Percentiles rank a stretch among this genome's conserved stretches.
phyloP scores from a whole-genome alignment of 2,797 vertebrate species.

The Myotis pilosus region DNA sequence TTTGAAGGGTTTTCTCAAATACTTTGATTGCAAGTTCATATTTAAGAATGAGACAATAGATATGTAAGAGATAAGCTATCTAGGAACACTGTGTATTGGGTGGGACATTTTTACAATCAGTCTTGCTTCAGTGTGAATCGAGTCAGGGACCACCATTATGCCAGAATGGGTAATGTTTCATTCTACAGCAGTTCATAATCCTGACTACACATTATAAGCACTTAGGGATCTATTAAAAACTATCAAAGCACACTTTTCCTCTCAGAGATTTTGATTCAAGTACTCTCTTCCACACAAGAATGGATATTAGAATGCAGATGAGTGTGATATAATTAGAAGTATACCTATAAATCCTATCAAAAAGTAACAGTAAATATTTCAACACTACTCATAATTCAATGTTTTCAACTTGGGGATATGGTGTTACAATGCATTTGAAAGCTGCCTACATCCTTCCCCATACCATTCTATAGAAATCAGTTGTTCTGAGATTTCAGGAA shows the following conservation, averaged over 20 bases:
- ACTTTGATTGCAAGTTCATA: not conserved
- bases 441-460: not conserved
- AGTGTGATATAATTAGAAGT: not conserved
- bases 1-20: not conserved
- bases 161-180: not conserved
- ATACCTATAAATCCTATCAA: not conserved
- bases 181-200: not conserved
- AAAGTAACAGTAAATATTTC: not conserved
- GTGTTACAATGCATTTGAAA: not conserved
- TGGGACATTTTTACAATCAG: not conserved
- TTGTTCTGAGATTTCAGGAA: not conserved
- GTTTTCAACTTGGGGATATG: not conserved
- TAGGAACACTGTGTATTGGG: not conserved
- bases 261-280: not conserved
- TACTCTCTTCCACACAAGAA: not conserved
- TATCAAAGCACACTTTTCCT: not conserved
- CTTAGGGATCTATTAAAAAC: not conserved
- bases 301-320: not conserved
- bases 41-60: not conserved
- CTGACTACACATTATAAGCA: not conserved
- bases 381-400: not conserved
- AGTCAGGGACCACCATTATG: not conserved
- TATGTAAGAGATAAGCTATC: not conserved
- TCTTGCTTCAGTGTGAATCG: not conserved
- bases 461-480: not conserved